Evolutionary conservation across 2,113 vertebrate species (phyloP).

Genomic region (Meriones unguiculatus): DNA sequence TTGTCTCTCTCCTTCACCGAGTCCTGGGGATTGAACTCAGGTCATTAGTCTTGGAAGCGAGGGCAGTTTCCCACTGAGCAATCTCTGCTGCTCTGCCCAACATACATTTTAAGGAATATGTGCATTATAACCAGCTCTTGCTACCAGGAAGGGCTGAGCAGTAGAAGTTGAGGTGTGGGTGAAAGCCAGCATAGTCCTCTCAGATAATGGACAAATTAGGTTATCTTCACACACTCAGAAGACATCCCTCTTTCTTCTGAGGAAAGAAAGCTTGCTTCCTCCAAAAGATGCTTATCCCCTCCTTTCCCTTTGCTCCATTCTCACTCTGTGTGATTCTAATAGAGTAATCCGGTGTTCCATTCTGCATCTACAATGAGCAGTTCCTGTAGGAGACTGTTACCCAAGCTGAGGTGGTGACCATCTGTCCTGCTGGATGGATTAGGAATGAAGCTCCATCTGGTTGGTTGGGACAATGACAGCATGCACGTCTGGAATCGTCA

Average conservation of each 20-base stretch:
- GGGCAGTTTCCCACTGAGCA: neutral
- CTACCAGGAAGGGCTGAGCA: accelerated
- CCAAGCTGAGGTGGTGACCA: neutral
- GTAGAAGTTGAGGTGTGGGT: accelerated
- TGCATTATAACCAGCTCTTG: accelerated
- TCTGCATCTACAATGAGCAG: neutral
- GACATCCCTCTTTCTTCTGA: neutral
- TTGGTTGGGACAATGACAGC: neutral
- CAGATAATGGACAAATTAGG: neutral
- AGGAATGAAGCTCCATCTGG: neutral
- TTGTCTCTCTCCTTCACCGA: neutral
- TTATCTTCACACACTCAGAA: neutral
- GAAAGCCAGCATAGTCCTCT: neutral
- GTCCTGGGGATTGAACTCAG: neutral
- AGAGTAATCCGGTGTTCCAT: too few relatives aligned
- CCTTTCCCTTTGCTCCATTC: neutral
- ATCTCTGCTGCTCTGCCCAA: neutral
- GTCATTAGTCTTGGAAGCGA: neutral
- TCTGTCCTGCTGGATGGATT: neutral
- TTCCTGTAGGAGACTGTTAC: too few relatives aligned
- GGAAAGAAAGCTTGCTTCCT: neutral
- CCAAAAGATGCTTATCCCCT: accelerated
- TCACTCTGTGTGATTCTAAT: neutral
- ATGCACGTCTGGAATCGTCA: neutral
- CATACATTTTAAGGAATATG: accelerated